Conservation (phyloP, 2,797 vertebrate genomes). For the Gephyroberyx darwinii region DNA sequence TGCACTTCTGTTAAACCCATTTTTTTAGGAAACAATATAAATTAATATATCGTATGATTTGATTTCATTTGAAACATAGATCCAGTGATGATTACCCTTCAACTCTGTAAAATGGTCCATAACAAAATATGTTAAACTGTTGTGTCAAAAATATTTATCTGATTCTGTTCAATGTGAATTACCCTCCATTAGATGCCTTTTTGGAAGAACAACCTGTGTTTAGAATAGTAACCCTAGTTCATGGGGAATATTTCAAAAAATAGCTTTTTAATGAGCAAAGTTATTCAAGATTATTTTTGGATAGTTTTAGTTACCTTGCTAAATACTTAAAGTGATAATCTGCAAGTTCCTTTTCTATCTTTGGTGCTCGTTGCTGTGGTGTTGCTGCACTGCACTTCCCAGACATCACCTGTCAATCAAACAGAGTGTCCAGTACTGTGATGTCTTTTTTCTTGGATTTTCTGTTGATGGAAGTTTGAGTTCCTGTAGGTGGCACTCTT, state of each 20-base stretch:
- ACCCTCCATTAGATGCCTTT: slow-evolving; percentile 43
- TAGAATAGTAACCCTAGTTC: slow-evolving; percentile 12
- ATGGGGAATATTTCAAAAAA: slow-evolving; percentile 37
- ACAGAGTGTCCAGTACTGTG: too few species aligned
- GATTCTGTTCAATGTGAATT: slow-evolving; percentile 30
- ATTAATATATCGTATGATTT: not conserved
- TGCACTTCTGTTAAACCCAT: slow-evolving; percentile 21
- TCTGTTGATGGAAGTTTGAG: too few species aligned
- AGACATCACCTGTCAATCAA: too few species aligned
- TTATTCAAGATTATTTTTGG: not conserved
- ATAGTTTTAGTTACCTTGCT: not conserved
- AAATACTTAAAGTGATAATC: not conserved
- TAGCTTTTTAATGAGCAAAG: not conserved
- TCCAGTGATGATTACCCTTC: slow-evolving; percentile 25
- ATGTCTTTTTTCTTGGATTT: too few species aligned
- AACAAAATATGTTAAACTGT: slow-evolving; percentile 15
- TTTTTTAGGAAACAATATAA: not conserved
- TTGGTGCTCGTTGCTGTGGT: too few species aligned
- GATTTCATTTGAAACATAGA: slow-evolving; percentile 20
- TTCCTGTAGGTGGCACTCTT: too few species aligned
- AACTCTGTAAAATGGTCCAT: slow-evolving; percentile 25
- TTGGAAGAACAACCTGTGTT: slow-evolving; percentile 23
- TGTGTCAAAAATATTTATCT: not conserved
- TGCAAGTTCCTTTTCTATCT: too few species aligned
- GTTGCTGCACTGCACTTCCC: too few species aligned